Base-by-base conservation (phyloP, 2,113 vertebrate species). In the Canis aureus region DNA sequence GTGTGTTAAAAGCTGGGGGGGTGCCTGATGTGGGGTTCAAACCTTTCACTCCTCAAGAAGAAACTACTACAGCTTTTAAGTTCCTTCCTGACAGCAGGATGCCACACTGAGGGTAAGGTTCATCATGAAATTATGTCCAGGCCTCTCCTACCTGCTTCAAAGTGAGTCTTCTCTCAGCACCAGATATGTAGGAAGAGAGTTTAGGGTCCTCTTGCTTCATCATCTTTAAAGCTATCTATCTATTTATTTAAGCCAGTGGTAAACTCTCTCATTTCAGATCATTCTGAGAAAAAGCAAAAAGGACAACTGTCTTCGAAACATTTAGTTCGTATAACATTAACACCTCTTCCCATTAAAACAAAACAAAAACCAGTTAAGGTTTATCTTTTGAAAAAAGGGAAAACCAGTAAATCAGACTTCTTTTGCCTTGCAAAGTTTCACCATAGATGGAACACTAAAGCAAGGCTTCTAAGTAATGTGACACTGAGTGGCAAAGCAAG, bases 401-500 rank as follows among this genome's bases (percentile, higher is more conserved):
- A 91, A 95, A 76, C 19, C 55, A 85, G 51, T 67, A 60, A 93
- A n/a, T 27, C 2, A 89, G 35, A 93, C 29, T 43, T 97, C 43
- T 43, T 0, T 57, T 94, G 27, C 71, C 78, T 80, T 69, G 89
- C 95, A 80, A 86, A 64, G 23, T 38, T 59, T 55, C 43, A 93
- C 51, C 43, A 67, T 8, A 23, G n/a, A 17, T 27, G 49, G 92
- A 49, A 51, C 76, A 66, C 32, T 95, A 60, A 67, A 89, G 90
- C 64, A 67, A 35, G 1, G 11, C 11, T 53, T 25, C n/a, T 55
- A 1, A n/a, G 11, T 11, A 22, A 60, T 95, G 64, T 89, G 89
- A 87, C 66, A 38, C 60, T 8, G 85, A 78, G 20, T 57, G 32
- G n/a, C 59, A 94, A 78, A 20, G 17, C 25, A 88, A 94, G 83